Evolutionary conservation across 2,888 invertebrate genomes (phyloP).

Genomic region (Molorchus minor): DNA sequence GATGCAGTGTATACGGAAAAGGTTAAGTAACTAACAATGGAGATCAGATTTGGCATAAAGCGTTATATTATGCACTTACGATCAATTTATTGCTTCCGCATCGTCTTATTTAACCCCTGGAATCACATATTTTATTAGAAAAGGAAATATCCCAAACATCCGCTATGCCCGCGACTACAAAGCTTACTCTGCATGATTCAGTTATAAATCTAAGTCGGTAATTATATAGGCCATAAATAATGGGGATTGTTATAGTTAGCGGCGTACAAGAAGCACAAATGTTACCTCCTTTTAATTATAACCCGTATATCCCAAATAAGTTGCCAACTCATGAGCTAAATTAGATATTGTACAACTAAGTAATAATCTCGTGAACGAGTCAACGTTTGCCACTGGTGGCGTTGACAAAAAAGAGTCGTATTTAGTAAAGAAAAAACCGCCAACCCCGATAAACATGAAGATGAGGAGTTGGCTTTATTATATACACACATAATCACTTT

Average conservation of each 20-base stretch:
- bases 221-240: conserved; percentile 59
- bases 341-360: conserved; percentile 4
- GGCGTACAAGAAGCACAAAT: conserved; percentile 50
- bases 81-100: conserved; percentile 24
- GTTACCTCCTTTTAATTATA: conserved; percentile 55
- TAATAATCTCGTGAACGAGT: conserved; percentile 11
- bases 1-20: no score
- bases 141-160: conserved; percentile 28
- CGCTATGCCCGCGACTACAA: conserved; percentile 22
- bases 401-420: conserved; percentile 2
- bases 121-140: conserved; percentile 32
- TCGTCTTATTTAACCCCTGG: conserved; percentile 29
- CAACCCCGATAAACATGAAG: neutral
- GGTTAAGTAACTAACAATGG: no score
- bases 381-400: conserved; percentile 4
- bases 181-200: conserved; percentile 52
- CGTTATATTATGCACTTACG: conserved; percentile 18
- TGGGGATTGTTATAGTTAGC: conserved; percentile 52
- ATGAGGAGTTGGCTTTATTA: neutral
- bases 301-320: conserved; percentile 22
- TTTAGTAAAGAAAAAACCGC: neutral
- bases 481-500: neutral
- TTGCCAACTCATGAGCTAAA: conserved; percentile 19
- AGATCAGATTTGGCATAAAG: neutral
- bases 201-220: conserved; percentile 58